Evolutionary conservation across 1,140 invertebrate genomes (phyloP).

Genomic region (Drosophila obscura): DNA sequence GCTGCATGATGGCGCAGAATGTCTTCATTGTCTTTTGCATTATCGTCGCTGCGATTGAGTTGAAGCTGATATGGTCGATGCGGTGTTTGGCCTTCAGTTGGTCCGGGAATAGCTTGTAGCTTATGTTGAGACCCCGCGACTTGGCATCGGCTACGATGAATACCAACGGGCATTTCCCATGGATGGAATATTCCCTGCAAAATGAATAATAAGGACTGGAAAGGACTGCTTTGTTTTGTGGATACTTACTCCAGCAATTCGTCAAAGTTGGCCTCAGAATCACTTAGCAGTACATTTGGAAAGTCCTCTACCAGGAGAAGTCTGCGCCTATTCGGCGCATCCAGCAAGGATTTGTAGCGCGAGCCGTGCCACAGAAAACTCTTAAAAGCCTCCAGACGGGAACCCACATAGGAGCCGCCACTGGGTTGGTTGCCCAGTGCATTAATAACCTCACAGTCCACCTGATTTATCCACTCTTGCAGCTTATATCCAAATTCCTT

Average conservation of each 20-base stretch:
- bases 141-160: conserved; percentile 89
- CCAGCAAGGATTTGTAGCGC: conserved; percentile 88
- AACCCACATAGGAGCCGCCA: conserved; percentile 83
- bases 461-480: conserved; percentile 89
- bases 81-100: conserved; percentile 86
- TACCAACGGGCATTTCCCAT: conserved; percentile 88
- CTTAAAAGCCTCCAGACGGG: conserved; percentile 87
- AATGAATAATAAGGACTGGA: conserved; percentile 4
- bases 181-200: conserved; percentile 86
- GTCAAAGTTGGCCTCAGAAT: conserved; percentile 86
- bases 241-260: conserved; percentile 87
- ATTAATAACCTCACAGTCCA: conserved; percentile 85
- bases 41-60: conserved; percentile 86
- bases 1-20: conserved; percentile 85
- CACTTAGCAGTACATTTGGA: conserved; percentile 88
- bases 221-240: too few relatives aligned
- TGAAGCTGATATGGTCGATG: conserved; percentile 89
- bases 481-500: conserved; percentile 86
- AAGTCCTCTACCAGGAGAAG: conserved; percentile 90
- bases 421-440: conserved; percentile 57
- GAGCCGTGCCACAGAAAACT: conserved; percentile 88
- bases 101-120: conserved; percentile 87
- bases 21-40: conserved; percentile 88
- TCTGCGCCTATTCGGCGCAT: conserved; percentile 83
- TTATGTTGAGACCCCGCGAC: conserved; percentile 86